Evolutionary conservation across 1,140 invertebrate genomes (phyloP), one percentile per base, ranked within the genome.

Genomic region (Drosophila chauvacae): DNA sequence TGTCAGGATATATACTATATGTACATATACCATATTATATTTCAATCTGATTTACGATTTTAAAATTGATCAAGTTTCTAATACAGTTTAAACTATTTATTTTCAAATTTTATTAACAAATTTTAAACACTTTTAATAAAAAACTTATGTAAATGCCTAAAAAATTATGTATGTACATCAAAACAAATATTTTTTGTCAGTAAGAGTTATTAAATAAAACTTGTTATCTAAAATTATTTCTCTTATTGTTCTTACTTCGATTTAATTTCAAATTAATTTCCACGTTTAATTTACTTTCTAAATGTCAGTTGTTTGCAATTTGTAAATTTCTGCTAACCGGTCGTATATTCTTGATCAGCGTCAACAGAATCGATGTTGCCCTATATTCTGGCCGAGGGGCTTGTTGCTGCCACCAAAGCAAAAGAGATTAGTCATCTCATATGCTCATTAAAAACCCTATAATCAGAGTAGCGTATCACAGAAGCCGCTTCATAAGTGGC

Each of bases 361-460:
- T 39, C 9, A 56, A 56, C 23, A 42, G n/a, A 23, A 60, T n/a
- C 3, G 11, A 30, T 42, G 18, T 59, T 59, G 53, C 14, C 37
- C 62, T 42, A 33, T 60, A 33, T 26, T 33, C 51, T 10, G 18
- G 14, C 33, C 7, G 13, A 37, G 13, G 30, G 23, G 7, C 18
- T 23, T 23, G n/a, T 58, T 57, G 60, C 30, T 63, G 53, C 28
- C 61, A 20, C 37, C 56, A 60, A 60, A 26, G 14, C 56, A 23
- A 61, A 44, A 7, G 20, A 64, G 37, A 44, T 61, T 18, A 44
- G 39, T 39, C 23, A 61, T 10, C 18, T 42, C 2, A n/a, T 39
- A 55, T 33, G 58, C 56, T 39, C 23, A 62, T 62, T 62, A 20
- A 35, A 35, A 58, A 2, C 23, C 33, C 13, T 57, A 37, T 37